A percentile compares a stretch with the other conserved stretches of the same genome.
Evolutionary conservation across 2,888 invertebrate species (phyloP).

Genomic region (Cryptocephalus moraei): DNA sequence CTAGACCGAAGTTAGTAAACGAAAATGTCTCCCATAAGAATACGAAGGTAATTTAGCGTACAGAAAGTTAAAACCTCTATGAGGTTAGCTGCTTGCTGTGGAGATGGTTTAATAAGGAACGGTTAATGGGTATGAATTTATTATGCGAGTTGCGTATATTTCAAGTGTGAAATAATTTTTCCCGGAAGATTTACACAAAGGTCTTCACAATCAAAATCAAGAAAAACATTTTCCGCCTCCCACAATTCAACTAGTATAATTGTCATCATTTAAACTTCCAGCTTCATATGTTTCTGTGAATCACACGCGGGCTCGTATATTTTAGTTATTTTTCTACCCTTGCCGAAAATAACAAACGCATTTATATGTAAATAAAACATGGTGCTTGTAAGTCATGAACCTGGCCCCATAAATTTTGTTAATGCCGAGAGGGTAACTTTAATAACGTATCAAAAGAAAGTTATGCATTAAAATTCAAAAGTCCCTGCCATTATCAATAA

Average conservation of each 20-base stretch:
- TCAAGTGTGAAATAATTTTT: too few relatives aligned
- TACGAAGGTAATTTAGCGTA: slow-evolving; percentile 23
- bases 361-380: neutral
- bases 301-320: too few relatives aligned
- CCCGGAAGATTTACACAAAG: too few relatives aligned
- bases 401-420: slow-evolving; percentile 5
- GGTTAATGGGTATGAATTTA: too few relatives aligned
- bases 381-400: neutral
- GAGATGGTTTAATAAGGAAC: too few relatives aligned
- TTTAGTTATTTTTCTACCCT: too few relatives aligned
- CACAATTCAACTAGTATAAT: too few relatives aligned
- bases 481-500: slow-evolving; percentile 14
- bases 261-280: too few relatives aligned
- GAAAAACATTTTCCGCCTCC: too few relatives aligned
- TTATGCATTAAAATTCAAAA: slow-evolving; percentile 15
- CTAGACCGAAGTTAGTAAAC: slow-evolving; percentile 21
- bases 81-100: neutral
- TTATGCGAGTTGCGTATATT: too few relatives aligned
- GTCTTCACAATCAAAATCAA: too few relatives aligned
- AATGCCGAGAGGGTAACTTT: slow-evolving; percentile 8
- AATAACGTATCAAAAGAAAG: slow-evolving; percentile 15
- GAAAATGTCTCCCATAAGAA: slow-evolving; percentile 23
- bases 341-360: neutral
- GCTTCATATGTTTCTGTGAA: too few relatives aligned
- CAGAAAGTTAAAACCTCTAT: slow-evolving; percentile 12